These are phyloP conservation scores for Rhagonycha fulva DNA, from an alignment of 2,888 invertebrate genomes.

Conservation along the genomic window DNA sequence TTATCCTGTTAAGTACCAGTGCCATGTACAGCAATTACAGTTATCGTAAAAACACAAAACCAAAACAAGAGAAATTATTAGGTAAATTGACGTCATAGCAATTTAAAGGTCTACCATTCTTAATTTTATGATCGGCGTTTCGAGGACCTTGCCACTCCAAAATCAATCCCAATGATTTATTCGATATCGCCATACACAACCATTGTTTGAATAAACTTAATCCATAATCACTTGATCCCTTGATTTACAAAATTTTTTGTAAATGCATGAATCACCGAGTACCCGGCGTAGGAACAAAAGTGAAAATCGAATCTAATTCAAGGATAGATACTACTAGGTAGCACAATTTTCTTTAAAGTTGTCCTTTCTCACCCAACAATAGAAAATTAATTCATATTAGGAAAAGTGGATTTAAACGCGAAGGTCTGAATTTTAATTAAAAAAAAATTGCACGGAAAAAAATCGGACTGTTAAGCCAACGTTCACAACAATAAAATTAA, in stretches of 20 bases:
- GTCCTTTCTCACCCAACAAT: background rate
- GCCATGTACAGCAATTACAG: background rate
- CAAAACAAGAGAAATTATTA: background rate
- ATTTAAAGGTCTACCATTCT: background rate
- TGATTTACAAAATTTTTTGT: background rate
- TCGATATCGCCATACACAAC: slow-evolving; percentile 1
- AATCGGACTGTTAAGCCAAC: background rate
- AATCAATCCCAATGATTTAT: slow-evolving; percentile 9
- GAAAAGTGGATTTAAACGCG: background rate
- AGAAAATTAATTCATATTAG: background rate
- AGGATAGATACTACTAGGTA: background rate
- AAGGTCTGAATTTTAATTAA: background rate
- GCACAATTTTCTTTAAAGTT: background rate
- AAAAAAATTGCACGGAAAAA: background rate
- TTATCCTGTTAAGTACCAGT: background rate
- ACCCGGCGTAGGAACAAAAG: background rate
- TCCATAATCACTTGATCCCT: background rate
- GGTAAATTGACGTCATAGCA: background rate
- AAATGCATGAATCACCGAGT: background rate
- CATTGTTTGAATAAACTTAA: background rate
- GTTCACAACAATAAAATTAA: background rate
- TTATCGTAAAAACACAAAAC: background rate
- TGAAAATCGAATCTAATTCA: background rate
- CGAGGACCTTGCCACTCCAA: slow-evolving; percentile 16
- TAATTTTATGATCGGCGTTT: slow-evolving; percentile 1